Evolutionary conservation across 2,888 invertebrate genomes (phyloP), one percentile per base, ranked within the genome.

Genomic region (Perdita meconis): DNA sequence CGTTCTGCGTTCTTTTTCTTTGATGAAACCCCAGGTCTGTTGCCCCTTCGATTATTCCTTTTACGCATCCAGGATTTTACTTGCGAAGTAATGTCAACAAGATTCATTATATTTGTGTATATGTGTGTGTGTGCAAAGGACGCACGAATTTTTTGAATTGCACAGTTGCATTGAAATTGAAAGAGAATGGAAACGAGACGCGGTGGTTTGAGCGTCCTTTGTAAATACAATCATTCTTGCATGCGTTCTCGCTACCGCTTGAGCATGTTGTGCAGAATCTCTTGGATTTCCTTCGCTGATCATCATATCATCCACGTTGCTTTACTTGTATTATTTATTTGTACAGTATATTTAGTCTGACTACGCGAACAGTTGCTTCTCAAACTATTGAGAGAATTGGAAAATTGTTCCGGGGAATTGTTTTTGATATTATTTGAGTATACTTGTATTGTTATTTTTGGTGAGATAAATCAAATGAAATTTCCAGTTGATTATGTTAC

Each of bases 1-100:
- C 79, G 84, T 87, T 90, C 88, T 84, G 85, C 81, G 78, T 88
- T 86, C 71, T 86, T 87, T 79, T 63, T 68, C 65, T 67, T 59
- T 60, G 71, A 79, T 82, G 61, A 30, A 61, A 42, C 38, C 51
- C 42, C 34, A 50, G n/a, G 24, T 64, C 56, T 65, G 40, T 34
- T 40, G 30, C 34, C 60, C n/a, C 61, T 61, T 66, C 51, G 66
- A 57, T 53, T 10, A 59, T 47, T 38, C 57, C 13, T 10, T 40
- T 55, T 26, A 59, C 57, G 71, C 71, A 51, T 67, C 69, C 77
- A 75, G 76, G 75, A 81, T 61, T 44, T 67, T 44, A 66, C 36
- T 70, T 67, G 36, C 26, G 63, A 80, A 70, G 70, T 75, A 84
- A 63, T 66, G 63, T 56, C 38, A 55, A 63, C 68, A 57, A 38